phyloP scores from a whole-genome alignment of 2,797 vertebrate species.

The Pagetopsis macropterus region DNA sequence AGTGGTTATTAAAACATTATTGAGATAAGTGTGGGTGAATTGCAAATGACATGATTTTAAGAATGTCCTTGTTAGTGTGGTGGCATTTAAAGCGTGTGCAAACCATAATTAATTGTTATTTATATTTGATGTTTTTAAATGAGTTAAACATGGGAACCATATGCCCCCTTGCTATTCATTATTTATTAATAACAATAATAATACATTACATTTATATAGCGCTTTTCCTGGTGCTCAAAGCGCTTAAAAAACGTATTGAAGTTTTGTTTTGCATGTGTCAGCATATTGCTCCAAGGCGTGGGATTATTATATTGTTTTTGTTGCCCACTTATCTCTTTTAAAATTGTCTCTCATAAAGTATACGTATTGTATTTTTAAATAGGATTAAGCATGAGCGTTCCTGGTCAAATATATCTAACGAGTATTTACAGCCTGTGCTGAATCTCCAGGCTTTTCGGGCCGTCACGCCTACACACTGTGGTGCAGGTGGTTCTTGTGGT shows the following conservation, averaged over 20 bases:
- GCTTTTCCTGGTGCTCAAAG: no score
- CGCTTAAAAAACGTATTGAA: conserved; percentile 2
- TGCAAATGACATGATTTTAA: conserved; percentile 25
- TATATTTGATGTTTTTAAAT: conserved; percentile 81
- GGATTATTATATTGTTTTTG: conserved; percentile 36
- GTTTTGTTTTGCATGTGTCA: conserved; percentile 60
- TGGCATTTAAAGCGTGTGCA: conserved; percentile 56
- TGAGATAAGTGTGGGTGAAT: conserved; percentile 10
- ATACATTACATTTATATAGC: no score
- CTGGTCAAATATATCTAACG: conserved; percentile 14
- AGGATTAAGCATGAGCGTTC: conserved; percentile 18
- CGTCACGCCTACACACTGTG: neutral
- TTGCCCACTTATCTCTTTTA: conserved; percentile 20
- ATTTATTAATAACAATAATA: conserved; percentile 54
- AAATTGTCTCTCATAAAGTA: neutral
- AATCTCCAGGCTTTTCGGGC: conserved; percentile 13
- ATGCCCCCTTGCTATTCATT: conserved; percentile 73
- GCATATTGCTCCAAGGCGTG: conserved; percentile 39
- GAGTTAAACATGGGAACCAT: conserved; percentile 74
- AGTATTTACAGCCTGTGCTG: conserved; percentile 9
- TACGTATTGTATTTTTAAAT: neutral
- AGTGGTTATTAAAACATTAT: conserved; percentile 22
- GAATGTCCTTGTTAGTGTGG: conserved; percentile 31
- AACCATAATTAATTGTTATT: conserved; percentile 75
- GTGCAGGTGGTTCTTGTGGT: conserved; percentile 55